Evolutionary conservation across 1,140 invertebrate species (phyloP), one percentile per base, ranked within the genome.

Genomic region (Drosophila persimilis): DNA sequence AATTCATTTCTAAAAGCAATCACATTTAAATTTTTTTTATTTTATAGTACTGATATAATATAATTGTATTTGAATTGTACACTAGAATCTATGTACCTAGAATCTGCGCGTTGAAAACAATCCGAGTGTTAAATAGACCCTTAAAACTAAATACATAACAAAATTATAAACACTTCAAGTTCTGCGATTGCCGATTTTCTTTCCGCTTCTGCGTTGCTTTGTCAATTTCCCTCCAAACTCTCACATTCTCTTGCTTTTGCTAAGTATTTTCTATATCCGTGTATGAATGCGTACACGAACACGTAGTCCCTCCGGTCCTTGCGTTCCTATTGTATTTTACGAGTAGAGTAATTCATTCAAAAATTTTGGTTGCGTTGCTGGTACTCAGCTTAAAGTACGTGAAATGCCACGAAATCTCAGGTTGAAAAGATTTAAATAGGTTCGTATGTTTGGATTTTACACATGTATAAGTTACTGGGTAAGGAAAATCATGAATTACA

Each of bases 71-170:
- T 81, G 65, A 77, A 86, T 85, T 81, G 81, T 86, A 86, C 81
- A 85, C 81, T 64, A 81, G 15, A 15, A 15, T 15, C 62, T 81
- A 78, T 84, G 72, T 85, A 85, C 76, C 69, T 84, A 84, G 48
- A 74, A 81, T 75, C 78, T 86, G 77, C 73, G 62, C 77, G 80
- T 77, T 75, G 57, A 58, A 85, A 85, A 85, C 81, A 81, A 80
- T 74, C 56, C 72, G 73, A 71, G 65, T 88, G 64, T 86, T 86
- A 85, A 77, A 86, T 86, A 78, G 60, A 53, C 55, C 75, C 81
- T 85, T 85, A 85, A 77, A 81, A 88, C 80, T 85, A 85, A 88
- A 86, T 85, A 85, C 83, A 86, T 86, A 85, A 85, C 81, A 85
- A 85, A 85, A 88, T 85, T 75, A 81, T 86, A 85, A 85, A 85